These are phyloP conservation scores for Choristoneura rosaceana DNA, from an alignment of 2,888 invertebrate species.

Conservation along the genomic window DNA sequence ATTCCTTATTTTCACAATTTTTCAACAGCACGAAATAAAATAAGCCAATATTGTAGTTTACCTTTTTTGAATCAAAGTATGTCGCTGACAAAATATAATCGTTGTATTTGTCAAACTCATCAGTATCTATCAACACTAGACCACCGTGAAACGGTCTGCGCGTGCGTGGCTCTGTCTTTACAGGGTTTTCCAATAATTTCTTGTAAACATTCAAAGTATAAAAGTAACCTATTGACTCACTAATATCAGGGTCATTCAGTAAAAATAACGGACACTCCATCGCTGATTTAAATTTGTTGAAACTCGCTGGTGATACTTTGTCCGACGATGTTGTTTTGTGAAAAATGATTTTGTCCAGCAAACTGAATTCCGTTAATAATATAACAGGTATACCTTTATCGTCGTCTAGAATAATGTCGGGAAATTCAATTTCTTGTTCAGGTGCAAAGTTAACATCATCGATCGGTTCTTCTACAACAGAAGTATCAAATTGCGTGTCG, in stretches of 20 bases:
- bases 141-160: conserved; percentile 57
- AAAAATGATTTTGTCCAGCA: conserved; percentile 58
- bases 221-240: conserved; percentile 60
- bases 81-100: conserved; percentile 61
- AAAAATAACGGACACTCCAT: conserved; percentile 61
- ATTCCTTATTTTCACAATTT: conserved; percentile 59
- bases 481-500: conserved; percentile 46
- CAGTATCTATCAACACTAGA: conserved; percentile 55
- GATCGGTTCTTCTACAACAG: conserved; percentile 51
- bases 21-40: conserved; percentile 62
- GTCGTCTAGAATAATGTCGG: conserved; percentile 59
- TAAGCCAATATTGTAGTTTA: conserved; percentile 57
- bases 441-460: conserved; percentile 51
- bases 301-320: conserved; percentile 49
- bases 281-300: conserved; percentile 53
- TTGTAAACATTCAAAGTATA: conserved; percentile 61
- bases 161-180: conserved; percentile 58
- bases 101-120: conserved; percentile 61
- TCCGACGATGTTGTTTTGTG: conserved; percentile 19
- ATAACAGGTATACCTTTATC: conserved; percentile 62
- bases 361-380: conserved; percentile 51
- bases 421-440: conserved; percentile 60
- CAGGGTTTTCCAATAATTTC: conserved; percentile 49
- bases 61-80: conserved; percentile 58
- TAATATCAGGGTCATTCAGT: conserved; percentile 53